Base-by-base conservation (phyloP, 2,888 invertebrate genomes). In the Oligia fasciuncula region DNA sequence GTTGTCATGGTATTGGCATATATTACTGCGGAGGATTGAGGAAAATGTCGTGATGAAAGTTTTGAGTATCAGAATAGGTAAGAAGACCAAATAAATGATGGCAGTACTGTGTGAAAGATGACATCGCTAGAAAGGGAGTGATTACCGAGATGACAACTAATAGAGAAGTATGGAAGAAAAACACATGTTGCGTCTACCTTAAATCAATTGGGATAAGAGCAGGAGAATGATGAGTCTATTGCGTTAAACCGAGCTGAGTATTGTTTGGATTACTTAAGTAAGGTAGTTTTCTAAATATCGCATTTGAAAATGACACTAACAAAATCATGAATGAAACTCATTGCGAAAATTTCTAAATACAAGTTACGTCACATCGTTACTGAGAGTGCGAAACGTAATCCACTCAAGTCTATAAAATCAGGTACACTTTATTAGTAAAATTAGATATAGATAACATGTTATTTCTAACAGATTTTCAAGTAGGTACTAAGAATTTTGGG, bases 381-480 rank as follows among this genome's bases (percentile, higher is more conserved):
- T 1, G 17, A 29, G 51, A 62, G 60, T 73, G 35, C 8, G 11
- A 76, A 62, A 63, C 11, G 17, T 70, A 81, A 85, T 62, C 17
- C 54, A 62, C 54, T 62, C 0, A 66, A 63, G 19, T 49, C 13
- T 29, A 49, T 40, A 43, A 73, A 67, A 81, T 76, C 63, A 74
- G 66, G 63, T 67, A 70, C 73, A 74, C 67, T 85, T 85, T 43
- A 79, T 87, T 85, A 81, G 51, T 73, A 77, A 68, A 81, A 80
- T 79, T 79, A 74, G 49, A 40, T 66, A 43, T 66, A 43, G 43
- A 63, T 70, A 63, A 62, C 62, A 76, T 71, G 76, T 67, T 77
- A 84, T 68, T 60, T 17, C 71, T 76, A 87, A 76, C 65, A 76
- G 60, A 80, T 81, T 73, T 65, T 51, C 29, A 57, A 65, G 40